Conservation (phyloP, 2,113 vertebrate genomes). For the Antigone vipio region DNA sequence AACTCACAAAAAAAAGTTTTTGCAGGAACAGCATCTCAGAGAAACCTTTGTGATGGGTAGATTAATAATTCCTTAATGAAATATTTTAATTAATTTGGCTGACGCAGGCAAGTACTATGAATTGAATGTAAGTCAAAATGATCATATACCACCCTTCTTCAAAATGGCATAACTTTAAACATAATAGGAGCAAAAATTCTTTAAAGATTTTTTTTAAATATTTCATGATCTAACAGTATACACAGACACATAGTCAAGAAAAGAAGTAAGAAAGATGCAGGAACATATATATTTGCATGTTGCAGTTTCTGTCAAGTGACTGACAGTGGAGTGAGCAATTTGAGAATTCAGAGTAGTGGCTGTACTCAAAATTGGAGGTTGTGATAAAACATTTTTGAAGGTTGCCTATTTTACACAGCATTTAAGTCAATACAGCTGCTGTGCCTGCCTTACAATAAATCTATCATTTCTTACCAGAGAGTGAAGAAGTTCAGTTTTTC, state of each 20-base stretch:
- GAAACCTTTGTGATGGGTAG: background rate
- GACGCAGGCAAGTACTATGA: background rate
- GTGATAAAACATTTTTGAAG: conserved; percentile 23
- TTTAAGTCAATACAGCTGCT: conserved; percentile 26
- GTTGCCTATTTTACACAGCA: background rate
- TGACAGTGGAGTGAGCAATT: background rate
- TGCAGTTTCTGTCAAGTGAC: background rate
- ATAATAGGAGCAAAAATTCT: background rate
- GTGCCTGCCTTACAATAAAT: conserved; percentile 27
- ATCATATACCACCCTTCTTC: background rate
- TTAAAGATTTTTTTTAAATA: background rate
- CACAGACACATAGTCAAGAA: background rate
- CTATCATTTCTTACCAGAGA: conserved; percentile 46
- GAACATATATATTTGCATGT: background rate
- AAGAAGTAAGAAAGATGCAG: background rate
- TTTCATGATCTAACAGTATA: background rate
- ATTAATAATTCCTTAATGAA: conserved; percentile 5
- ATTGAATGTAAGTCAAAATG: background rate
- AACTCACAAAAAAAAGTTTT: background rate
- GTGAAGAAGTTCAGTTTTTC: background rate
- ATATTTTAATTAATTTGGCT: conserved; percentile 1
- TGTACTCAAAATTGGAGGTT: background rate
- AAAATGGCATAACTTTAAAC: background rate
- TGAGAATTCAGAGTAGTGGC: background rate
- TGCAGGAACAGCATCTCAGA: background rate